phyloP scores from a whole-genome alignment of 2,113 vertebrate species.

The Gallinago paraguaiae region DNA sequence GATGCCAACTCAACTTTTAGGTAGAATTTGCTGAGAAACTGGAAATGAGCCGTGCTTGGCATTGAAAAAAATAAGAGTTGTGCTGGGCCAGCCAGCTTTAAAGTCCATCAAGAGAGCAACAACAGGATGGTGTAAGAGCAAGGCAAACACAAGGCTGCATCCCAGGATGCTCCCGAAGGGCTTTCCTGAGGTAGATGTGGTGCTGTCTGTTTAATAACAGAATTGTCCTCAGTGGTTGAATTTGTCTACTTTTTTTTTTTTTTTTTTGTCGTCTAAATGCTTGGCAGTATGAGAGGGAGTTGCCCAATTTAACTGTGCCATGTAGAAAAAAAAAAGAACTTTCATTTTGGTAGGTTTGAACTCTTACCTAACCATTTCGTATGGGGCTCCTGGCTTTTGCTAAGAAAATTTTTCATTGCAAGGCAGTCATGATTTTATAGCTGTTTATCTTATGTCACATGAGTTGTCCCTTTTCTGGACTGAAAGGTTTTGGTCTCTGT shows the following conservation, averaged over 20 bases:
- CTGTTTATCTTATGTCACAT: background rate
- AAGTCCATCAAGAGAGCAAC: background rate
- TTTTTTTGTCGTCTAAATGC: background rate
- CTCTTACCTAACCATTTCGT: background rate
- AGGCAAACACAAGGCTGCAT: background rate
- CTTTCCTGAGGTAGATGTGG: background rate
- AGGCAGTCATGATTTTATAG: background rate
- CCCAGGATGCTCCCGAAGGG: background rate
- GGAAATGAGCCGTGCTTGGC: background rate
- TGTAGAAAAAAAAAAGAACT: background rate
- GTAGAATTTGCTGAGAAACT: background rate
- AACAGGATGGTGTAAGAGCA: background rate
- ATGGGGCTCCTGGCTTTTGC: background rate
- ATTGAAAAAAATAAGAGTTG: background rate
- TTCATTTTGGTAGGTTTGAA: background rate
- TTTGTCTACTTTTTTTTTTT: accelerated
- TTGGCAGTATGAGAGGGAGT: background rate
- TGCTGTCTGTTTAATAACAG: background rate
- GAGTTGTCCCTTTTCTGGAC: background rate
- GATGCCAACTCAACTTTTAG: background rate
- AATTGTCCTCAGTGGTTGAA: background rate
- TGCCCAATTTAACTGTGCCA: background rate
- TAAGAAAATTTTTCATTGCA: background rate
- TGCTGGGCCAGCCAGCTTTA: background rate
- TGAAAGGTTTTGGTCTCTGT: background rate